phyloP scores from a whole-genome alignment of 2,797 vertebrate genomes.

The Chloroceryle inda region DNA sequence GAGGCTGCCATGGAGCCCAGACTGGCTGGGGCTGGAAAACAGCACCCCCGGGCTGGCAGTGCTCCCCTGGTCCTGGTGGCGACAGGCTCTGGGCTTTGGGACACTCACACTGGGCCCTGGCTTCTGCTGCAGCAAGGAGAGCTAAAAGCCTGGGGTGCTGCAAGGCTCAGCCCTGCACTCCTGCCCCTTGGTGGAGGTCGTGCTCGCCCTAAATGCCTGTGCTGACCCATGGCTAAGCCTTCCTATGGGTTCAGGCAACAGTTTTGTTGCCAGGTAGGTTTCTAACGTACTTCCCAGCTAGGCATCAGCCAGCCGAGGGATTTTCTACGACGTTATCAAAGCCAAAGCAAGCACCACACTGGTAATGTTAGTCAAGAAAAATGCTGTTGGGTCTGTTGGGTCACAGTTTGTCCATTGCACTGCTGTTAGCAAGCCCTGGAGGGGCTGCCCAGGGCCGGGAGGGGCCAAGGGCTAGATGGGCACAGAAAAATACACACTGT shows the following conservation, averaged over 20 bases:
- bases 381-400: background rate
- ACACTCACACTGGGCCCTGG: background rate
- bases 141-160: background rate
- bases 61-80: background rate
- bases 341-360: background rate
- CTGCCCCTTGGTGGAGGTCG: background rate
- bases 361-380: background rate
- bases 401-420: background rate
- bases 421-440: background rate
- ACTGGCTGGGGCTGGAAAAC: background rate
- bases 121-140: background rate
- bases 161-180: background rate
- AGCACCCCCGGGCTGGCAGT: accelerated
- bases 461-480: background rate
- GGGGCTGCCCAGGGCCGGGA: accelerated
- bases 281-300: background rate
- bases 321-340: background rate
- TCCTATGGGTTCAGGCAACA: background rate
- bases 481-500: accelerated
- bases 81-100: background rate
- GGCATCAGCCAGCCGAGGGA: background rate
- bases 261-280: background rate
- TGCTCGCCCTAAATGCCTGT: accelerated
- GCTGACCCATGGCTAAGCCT: background rate
- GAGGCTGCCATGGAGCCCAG: accelerated